phyloP scores from a whole-genome alignment of 2,888 invertebrate genomes.

The Drosophila neonasuta region DNA sequence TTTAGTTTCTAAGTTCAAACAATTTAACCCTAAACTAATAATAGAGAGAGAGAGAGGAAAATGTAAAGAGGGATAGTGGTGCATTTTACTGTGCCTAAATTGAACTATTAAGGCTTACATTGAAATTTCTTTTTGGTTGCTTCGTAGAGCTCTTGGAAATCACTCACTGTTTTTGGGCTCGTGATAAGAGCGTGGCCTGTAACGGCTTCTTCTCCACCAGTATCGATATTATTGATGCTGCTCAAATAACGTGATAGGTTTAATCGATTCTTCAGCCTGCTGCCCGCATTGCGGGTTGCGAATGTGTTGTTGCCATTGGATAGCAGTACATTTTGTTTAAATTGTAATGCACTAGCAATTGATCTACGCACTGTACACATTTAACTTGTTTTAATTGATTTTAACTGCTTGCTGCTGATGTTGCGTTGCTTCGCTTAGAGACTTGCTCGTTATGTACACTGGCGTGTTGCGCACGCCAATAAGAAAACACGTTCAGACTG shows the following conservation, averaged over 20 bases:
- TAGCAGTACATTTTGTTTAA: conserved; percentile 54
- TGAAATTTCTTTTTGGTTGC: conserved; percentile 87
- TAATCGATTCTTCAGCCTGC: conserved; percentile 8
- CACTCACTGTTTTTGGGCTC: conserved; percentile 68
- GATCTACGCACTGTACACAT: conserved; percentile 63
- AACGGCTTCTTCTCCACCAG: conserved; percentile 42
- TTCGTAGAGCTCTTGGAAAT: conserved; percentile 85
- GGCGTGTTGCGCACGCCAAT: conserved; percentile 1
- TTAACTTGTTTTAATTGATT: conserved; percentile 51
- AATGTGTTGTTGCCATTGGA: conserved; percentile 11
- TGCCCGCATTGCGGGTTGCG: conserved; percentile 1
- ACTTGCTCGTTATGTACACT: conserved; percentile 57
- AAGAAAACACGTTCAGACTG: conserved; percentile 39
- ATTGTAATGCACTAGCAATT: conserved; percentile 47
- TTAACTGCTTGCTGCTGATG: conserved; percentile 24
- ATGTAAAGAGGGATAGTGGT: background rate
- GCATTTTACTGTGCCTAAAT: conserved; percentile 39
- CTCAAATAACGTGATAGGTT: conserved; percentile 17
- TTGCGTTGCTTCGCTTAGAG: conserved; percentile 19
- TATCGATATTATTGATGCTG: conserved; percentile 9
- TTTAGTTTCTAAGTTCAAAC: conserved; percentile 18
- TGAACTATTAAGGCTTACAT: conserved; percentile 84
- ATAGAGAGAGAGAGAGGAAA: conserved; percentile 10
- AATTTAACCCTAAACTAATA: conserved; percentile 24
- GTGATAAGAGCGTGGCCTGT: conserved; percentile 37